These are phyloP conservation scores for Ancistrus triradiatus DNA, from an alignment of 2,113 vertebrate species.

Conservation along the genomic window DNA sequence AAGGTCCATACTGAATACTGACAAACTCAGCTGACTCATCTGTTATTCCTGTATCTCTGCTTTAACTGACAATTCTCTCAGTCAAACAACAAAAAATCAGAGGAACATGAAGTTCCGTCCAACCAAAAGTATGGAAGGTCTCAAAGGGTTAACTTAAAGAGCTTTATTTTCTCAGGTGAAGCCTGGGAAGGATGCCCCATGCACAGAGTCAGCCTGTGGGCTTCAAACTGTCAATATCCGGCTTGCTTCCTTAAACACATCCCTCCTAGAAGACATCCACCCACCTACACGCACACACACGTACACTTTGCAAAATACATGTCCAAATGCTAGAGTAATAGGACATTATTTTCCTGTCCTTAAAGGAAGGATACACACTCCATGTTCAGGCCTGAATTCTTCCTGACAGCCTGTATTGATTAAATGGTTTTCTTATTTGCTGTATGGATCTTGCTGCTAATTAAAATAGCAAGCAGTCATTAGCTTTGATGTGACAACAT, in stretches of 20 bases:
- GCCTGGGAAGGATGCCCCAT: constrained; percentile 23
- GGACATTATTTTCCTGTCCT: constrained; percentile 9
- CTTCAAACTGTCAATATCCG: constrained; percentile 41
- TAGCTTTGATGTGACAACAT: constrained; percentile 60
- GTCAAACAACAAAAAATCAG: too few relatives aligned
- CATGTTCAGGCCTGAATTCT: constrained; percentile 64
- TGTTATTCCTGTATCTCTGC: too few relatives aligned
- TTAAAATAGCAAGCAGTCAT: constrained; percentile 70
- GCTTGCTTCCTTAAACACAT: constrained; percentile 22
- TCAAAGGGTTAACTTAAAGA: too few relatives aligned
- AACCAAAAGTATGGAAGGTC: too few relatives aligned
- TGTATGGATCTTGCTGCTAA: constrained; percentile 68
- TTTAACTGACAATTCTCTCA: too few relatives aligned
- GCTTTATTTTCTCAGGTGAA: constrained; percentile 19
- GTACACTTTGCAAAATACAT: constrained; percentile 2
- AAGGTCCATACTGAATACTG: too few relatives aligned
- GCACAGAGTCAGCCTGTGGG: constrained; percentile 14
- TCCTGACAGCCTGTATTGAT: constrained; percentile 70
- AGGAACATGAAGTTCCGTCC: too few relatives aligned
- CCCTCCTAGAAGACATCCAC: constrained; percentile 10
- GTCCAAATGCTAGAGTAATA: constrained; percentile 27
- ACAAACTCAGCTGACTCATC: too few relatives aligned
- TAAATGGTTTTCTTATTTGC: constrained; percentile 70
- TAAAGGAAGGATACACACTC: constrained; percentile 42
- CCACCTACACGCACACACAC: constrained; percentile 14